Evolutionary conservation across 2,888 invertebrate genomes (phyloP).

Genomic region (Xestia sexstrigata): DNA sequence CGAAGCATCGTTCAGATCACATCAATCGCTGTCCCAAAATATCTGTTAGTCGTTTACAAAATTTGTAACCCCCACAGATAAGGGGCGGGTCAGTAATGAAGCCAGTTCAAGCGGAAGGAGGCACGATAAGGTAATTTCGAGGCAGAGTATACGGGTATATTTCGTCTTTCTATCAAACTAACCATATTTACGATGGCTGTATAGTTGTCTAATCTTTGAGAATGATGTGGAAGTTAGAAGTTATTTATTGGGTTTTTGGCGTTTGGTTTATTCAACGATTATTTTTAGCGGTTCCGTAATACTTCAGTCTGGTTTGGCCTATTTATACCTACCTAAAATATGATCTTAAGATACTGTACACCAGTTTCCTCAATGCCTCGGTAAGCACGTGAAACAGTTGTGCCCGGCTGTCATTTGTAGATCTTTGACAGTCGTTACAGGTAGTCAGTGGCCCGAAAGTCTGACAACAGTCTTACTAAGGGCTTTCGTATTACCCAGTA

Average conservation of each 20-base stretch:
- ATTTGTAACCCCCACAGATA: conserved; percentile 74
- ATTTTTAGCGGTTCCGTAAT: not conserved
- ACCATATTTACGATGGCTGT: conserved; percentile 33
- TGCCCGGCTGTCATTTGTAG: not conserved
- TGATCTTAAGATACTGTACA: no score
- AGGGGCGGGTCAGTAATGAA: conserved; percentile 76
- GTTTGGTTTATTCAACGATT: not conserved
- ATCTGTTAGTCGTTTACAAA: conserved; percentile 75
- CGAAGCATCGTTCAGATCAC: conserved; percentile 53
- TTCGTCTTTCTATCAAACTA: conserved; percentile 62
- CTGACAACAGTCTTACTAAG: no score
- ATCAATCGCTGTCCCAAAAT: conserved; percentile 73
- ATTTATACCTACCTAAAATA: not conserved
- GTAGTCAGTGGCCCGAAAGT: not conserved
- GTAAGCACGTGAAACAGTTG: not conserved
- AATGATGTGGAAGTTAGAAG: conserved; percentile 13
- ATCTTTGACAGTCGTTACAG: not conserved
- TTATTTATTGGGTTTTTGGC: conserved; percentile 4
- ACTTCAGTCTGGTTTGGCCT: not conserved
- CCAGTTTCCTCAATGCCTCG: no score
- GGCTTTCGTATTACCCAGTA: no score
- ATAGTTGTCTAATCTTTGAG: conserved; percentile 32
- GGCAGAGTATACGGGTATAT: conserved; percentile 55
- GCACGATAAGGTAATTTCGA: conserved; percentile 74
- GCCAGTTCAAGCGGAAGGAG: conserved; percentile 76